Base-by-base conservation (phyloP, 2,888 invertebrate genomes). In the Gastrophysa polygoni region DNA sequence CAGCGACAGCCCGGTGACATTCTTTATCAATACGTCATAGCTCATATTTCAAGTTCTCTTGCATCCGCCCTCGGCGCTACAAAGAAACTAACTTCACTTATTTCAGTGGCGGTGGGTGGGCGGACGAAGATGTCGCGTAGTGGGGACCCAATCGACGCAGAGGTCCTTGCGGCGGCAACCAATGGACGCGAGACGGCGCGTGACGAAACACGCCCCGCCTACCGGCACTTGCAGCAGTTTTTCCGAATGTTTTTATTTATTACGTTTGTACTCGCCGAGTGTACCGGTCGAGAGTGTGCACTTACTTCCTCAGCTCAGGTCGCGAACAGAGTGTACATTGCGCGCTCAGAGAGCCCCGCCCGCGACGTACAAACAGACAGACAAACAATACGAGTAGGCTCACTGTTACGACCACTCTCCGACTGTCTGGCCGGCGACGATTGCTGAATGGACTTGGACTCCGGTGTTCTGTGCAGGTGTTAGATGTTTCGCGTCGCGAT, bases 241-340 rank as follows among this genome's bases (percentile, higher is more conserved):
- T 81, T 82, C 81, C 78, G 71, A 81, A 80, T 82, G 82, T 82
- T 88, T 87, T 88, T 88, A 88, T 88, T 88, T 88, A 88, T 88
- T 88, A 87, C 87, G 85, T 87, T 87, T 86, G 87, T 86, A 85
- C 83, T 84, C 84, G 84, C 83, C 85, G 86, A 85, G 85, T 87
- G 84, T 86, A 86, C 85, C 86, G 86, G 86, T 86, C 14, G 38
- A 38, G 38, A n/a, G 38, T 81, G 87, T 85, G 78, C 77, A 74
- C 69, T 76, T 74, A 73, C 75, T 77, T 76, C 75, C 76, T 74
- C 64, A 10, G 29, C 6, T 24, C 60, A 65, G 68, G 63, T 67
- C 70, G 69, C 64, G 66, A 63, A 64, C 64, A 68, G 66, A 68
- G 73, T 75, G 75, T 76, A 76, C 74, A 17, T 73, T 66, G 71